Conservation (phyloP, 2,888 invertebrate genomes). For the Apamea anceps region DNA sequence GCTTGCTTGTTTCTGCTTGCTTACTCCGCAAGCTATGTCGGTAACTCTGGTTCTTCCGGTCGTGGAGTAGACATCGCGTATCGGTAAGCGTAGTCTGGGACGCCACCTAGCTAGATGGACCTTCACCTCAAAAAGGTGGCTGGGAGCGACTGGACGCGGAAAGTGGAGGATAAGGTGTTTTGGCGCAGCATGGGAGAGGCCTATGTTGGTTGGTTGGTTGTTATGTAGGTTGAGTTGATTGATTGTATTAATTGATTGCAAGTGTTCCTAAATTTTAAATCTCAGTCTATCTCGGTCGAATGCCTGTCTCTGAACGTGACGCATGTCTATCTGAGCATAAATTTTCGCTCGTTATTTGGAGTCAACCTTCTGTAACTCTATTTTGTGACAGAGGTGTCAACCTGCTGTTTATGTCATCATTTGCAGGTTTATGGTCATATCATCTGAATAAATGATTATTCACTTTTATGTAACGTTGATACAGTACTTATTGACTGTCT, state of each 20-base stretch:
- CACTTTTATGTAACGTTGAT: neutral
- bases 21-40: neutral
- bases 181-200: neutral
- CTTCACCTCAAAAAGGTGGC: neutral
- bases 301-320: neutral
- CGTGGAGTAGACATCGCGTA: neutral
- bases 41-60: neutral
- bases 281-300: neutral
- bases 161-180: neutral
- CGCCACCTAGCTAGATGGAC: neutral
- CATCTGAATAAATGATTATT: conserved; percentile 6
- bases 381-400: conserved; percentile 7
- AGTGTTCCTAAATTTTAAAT: neutral
- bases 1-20: too few species aligned
- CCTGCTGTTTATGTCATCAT: conserved; percentile 16
- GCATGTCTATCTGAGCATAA: neutral
- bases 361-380: neutral
- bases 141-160: neutral
- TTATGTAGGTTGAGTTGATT: neutral
- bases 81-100: too few species aligned
- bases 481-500: neutral
- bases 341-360: neutral
- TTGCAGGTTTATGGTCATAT: conserved; percentile 11
- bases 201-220: too few species aligned
- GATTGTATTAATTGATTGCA: neutral